phyloP scores from a whole-genome alignment of 2,113 vertebrate species.

The Indicator maculatus region DNA sequence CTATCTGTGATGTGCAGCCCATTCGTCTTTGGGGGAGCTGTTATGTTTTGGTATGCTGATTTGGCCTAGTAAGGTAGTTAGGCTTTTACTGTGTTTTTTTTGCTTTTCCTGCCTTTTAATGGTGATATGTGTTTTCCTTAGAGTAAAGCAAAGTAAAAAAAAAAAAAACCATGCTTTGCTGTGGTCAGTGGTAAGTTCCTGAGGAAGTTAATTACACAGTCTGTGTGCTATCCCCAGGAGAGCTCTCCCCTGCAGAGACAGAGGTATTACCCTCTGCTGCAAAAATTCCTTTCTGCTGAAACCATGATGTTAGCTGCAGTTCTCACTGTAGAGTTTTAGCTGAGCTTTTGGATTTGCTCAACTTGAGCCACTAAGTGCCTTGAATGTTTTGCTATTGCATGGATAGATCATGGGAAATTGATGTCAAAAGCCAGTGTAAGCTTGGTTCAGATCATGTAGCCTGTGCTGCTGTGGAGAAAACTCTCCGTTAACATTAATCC shows the following conservation, averaged over 20 bases:
- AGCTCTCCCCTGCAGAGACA: background rate
- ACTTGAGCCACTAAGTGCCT: background rate
- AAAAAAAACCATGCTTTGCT: background rate
- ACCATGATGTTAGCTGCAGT: background rate
- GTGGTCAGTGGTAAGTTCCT: background rate
- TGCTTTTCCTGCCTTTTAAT: conserved; percentile 14
- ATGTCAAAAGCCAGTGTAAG: background rate
- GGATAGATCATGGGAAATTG: background rate
- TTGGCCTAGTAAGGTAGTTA: background rate
- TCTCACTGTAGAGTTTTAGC: background rate
- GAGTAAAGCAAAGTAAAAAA: background rate
- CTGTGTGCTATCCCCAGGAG: background rate
- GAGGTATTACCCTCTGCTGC: background rate
- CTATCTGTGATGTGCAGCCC: background rate
- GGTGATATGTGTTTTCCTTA: background rate
- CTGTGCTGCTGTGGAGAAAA: background rate
- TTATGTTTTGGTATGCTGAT: background rate
- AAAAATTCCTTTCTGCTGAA: conserved; percentile 35
- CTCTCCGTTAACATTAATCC: background rate
- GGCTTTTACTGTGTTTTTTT: background rate
- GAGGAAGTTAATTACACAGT: background rate
- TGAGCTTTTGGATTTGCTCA: background rate
- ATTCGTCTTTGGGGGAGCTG: background rate
- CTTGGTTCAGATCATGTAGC: background rate
- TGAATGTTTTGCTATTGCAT: background rate